Evolutionary conservation across 2,888 invertebrate genomes (phyloP), one percentile per base, ranked within the genome.

Genomic region (Gastrophysa polygoni): DNA sequence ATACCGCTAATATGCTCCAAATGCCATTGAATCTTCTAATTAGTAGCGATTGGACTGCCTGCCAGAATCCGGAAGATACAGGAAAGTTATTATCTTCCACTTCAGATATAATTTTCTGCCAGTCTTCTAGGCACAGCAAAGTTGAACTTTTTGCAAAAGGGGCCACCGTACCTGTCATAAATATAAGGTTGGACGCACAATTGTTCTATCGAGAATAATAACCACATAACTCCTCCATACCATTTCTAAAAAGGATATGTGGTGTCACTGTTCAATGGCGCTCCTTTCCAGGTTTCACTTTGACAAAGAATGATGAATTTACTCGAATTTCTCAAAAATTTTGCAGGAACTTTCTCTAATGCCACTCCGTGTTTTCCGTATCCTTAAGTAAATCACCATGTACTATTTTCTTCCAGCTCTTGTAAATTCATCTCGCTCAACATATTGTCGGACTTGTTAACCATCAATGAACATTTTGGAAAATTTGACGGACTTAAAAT

Each of bases 31-130:
- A 60, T 28, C 32, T 20, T 10, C 11, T 64, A 10, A 54, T 60
- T 16, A n/a, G 43, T 47, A 29, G 43, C n/a, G 16, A 28, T n/a
- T 64, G 63, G 63, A 59, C 59, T 46, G 29, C 16, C 1, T 18
- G 16, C 7, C 28, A 34, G 20, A 57, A 56, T 44, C 38, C 49
- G 20, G 48, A 56, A 28, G 63, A 64, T 57, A 32, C 46, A 10
- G 63, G 57, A 14, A 60, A 50, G 44, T 21, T 60, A 1, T 43
- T 64, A 21, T 64, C 63, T 44, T 28, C 44, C 11, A 48, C 28
- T 29, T 10, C 57, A 0, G 57, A 64, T 24, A 64, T 64, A 32
- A 64, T 64, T 43, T 64, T 64, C 21, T 64, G 63, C 43, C 57
- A 57, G 34, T 52, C 57, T 28, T 28, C 46, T 6, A 64, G 59